Percentiles rank a stretch among this genome's conserved stretches.
These are phyloP conservation scores for Poecile atricapillus DNA, from an alignment of 2,113 vertebrate genomes.

Conservation along the genomic window DNA sequence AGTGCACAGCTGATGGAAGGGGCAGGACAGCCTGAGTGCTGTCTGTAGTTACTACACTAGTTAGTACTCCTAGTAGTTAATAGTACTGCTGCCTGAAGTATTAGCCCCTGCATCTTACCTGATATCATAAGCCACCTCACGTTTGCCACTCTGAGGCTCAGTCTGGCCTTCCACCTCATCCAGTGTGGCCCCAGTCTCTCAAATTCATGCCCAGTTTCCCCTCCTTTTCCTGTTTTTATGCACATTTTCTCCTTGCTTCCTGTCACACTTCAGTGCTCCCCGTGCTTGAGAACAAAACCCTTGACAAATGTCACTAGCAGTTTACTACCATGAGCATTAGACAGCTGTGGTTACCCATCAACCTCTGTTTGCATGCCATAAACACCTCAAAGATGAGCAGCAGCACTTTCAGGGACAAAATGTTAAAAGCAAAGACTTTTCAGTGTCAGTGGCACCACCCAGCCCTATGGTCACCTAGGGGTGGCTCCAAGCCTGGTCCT, in stretches of 20 bases:
- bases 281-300: background rate
- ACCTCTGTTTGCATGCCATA: background rate
- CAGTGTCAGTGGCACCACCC: background rate
- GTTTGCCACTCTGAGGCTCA: background rate
- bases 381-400: background rate
- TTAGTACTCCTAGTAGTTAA: background rate
- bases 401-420: background rate
- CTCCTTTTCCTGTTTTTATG: conserved; percentile 41
- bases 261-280: background rate
- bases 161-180: background rate
- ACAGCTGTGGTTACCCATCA: conserved; percentile 25
- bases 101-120: background rate
- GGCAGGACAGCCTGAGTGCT: background rate
- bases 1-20: background rate
- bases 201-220: background rate
- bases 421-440: background rate
- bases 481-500: background rate
- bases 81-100: background rate
- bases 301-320: background rate
- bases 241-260: background rate
- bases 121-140: background rate
- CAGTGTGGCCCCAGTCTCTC: background rate
- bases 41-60: background rate
- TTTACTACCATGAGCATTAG: background rate
- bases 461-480: background rate